Base-by-base conservation (phyloP, 2,797 vertebrate species). In the Chaenodraco wilsoni region DNA sequence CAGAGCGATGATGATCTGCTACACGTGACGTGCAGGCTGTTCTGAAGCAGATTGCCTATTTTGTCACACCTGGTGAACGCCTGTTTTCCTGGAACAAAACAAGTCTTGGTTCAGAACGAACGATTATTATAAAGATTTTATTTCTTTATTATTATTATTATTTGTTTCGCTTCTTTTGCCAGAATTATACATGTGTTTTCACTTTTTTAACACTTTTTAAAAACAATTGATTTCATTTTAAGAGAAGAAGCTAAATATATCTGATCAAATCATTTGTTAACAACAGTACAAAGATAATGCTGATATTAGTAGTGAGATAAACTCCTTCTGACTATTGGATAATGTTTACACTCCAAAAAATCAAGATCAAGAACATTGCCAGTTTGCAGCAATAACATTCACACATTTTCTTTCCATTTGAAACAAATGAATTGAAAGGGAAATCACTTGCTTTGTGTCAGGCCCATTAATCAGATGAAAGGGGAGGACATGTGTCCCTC, bases 401-500 rank as follows among this genome's bases (percentile, higher is more conserved):
- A 55, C 2, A 15, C 17, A 10, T 45, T 5, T 69, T 52, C 13
- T 14, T 41, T 74, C 16, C 3, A 7, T 72, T 72, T 49, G 5
- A 68, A 68, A 46, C 6, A 3, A 68, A 58, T 14, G 4, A 46
- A n/a, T 37, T 15, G 58, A 46, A 58, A 23, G 52, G 50, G 40
- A 64, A 58, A 27, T 65, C 7, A n/a, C 37, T 31, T 57, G 43
- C 40, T 5, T 11, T 55, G 58, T 64, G 57, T 70, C 54, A 48
- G 48, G 37, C 23, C 27, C 48, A 48, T 72, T 37, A 64, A 59
- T 51, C 72, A 37, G 46, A 71, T 69, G 44, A 54, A 48, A 31
- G n/a, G 49, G 59, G 23, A 45, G 14, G 19, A 41, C 61, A 45
- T 45, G 43, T 55, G 65, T 76, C 48, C 11, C 50, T 58, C 57